phyloP scores from a whole-genome alignment of 2,888 invertebrate genomes.

The Tridacna gigas region DNA sequence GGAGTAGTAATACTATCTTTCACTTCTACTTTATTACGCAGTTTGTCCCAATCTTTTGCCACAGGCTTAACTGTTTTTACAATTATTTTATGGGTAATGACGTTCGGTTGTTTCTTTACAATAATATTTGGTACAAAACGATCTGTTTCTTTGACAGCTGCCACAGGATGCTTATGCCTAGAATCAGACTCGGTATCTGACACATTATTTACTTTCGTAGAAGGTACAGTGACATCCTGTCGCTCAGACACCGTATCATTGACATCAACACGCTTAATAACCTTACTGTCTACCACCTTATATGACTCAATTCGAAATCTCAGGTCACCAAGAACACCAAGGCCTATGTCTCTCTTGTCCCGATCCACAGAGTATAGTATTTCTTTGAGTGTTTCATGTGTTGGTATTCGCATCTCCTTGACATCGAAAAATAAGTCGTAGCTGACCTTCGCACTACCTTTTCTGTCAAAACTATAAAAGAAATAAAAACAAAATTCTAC shows the following conservation, averaged over 20 bases:
- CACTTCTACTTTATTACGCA: background rate
- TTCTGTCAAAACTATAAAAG: background rate
- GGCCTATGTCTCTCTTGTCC: slow-evolving; percentile 30
- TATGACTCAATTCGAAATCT: slow-evolving; percentile 42
- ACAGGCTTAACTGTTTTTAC: background rate
- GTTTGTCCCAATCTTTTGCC: background rate
- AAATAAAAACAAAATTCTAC: too few relatives aligned
- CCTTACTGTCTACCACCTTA: slow-evolving; percentile 11
- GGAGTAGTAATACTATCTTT: too few relatives aligned
- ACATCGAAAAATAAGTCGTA: slow-evolving; percentile 41
- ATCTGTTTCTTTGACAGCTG: too few relatives aligned
- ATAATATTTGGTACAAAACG: too few relatives aligned
- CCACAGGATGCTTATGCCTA: too few relatives aligned
- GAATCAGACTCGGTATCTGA: too few relatives aligned
- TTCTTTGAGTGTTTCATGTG: slow-evolving; percentile 18
- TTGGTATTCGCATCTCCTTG: slow-evolving; percentile 37
- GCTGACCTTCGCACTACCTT: slow-evolving; percentile 31
- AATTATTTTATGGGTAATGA: slow-evolving; percentile 3
- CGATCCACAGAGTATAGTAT: slow-evolving; percentile 48
- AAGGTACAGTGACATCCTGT: background rate
- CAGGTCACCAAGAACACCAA: slow-evolving; percentile 46
- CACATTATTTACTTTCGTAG: too few relatives aligned
- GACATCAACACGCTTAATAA: background rate
- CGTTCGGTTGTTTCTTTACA: background rate
- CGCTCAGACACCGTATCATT: background rate